These are phyloP conservation scores for Hesperophylax magnus DNA, from an alignment of 1,140 invertebrate species.

Conservation along the genomic window DNA sequence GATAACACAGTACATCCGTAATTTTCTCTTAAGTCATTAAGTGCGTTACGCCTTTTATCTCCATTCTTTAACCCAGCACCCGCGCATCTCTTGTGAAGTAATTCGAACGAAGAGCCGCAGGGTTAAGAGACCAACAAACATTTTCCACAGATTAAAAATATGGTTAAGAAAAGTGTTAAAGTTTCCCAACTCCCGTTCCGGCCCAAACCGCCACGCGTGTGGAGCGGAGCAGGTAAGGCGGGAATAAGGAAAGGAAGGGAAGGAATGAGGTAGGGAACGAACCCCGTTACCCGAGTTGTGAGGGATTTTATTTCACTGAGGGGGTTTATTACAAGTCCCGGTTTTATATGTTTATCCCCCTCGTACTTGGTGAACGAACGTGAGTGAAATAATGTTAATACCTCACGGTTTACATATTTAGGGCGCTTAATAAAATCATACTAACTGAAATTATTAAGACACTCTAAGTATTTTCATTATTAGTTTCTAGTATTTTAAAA, in stretches of 20 bases:
- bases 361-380: conserved; percentile 13
- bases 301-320: conserved; percentile 31
- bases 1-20: too few relatives aligned
- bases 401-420: neutral
- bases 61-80: too few relatives aligned
- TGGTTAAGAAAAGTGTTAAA: conserved; percentile 29
- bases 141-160: conserved; percentile 30
- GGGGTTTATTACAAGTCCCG: conserved; percentile 30
- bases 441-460: too few relatives aligned
- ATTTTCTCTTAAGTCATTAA: too few relatives aligned
- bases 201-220: conserved; percentile 5
- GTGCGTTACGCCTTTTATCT: too few relatives aligned
- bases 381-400: conserved; percentile 29
- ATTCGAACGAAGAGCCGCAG: too few relatives aligned
- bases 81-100: too few relatives aligned
- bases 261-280: too few relatives aligned
- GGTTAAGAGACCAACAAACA: conserved; percentile 1
- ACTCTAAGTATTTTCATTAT: too few relatives aligned
- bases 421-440: conserved; percentile 7
- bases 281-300: conserved; percentile 5
- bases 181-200: neutral
- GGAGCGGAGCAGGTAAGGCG: neutral
- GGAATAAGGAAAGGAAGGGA: too few relatives aligned
- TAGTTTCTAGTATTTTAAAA: too few relatives aligned
- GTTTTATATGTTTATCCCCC: neutral